These are phyloP conservation scores for Poeciliopsis turrubarensis DNA, from an alignment of 2,113 vertebrate species.

Conservation along the genomic window DNA sequence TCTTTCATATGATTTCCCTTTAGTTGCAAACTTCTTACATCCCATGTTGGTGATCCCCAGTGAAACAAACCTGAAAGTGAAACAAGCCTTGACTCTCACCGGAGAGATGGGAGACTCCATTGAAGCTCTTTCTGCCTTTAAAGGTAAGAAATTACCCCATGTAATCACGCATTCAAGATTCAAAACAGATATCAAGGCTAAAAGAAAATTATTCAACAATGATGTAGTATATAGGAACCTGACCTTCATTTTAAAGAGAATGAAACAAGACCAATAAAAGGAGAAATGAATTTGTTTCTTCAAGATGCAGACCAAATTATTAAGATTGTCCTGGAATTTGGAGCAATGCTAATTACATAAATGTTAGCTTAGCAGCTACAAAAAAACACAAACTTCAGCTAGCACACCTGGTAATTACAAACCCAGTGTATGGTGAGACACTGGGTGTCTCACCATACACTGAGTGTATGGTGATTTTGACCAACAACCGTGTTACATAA, in stretches of 20 bases:
- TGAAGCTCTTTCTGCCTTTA: slow-evolving; percentile 82
- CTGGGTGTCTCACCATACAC: too few relatives aligned
- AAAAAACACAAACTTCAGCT: too few relatives aligned
- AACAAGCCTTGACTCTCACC: slow-evolving; percentile 89
- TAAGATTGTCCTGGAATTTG: too few relatives aligned
- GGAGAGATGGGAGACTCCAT: slow-evolving; percentile 84
- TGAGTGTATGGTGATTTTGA: not conserved
- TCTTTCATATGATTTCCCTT: not conserved
- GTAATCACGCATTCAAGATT: not conserved
- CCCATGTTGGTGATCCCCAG: slow-evolving; percentile 68
- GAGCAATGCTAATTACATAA: too few relatives aligned
- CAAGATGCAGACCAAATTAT: too few relatives aligned
- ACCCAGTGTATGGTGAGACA: too few relatives aligned
- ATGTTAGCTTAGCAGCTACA: too few relatives aligned
- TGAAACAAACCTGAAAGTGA: slow-evolving; percentile 97
- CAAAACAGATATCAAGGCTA: not conserved
- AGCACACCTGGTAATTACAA: too few relatives aligned
- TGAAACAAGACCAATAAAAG: not conserved
- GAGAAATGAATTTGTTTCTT: too few relatives aligned
- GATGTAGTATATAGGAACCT: not conserved
- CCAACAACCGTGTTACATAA: not conserved
- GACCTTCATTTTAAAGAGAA: not conserved
- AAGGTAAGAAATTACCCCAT: slow-evolving; percentile 76
- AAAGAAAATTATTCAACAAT: not conserved
- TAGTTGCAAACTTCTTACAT: slow-evolving; percentile 7